These are phyloP conservation scores for Schizotus pectinicornis DNA, from an alignment of 2,888 invertebrate species.

Conservation along the genomic window DNA sequence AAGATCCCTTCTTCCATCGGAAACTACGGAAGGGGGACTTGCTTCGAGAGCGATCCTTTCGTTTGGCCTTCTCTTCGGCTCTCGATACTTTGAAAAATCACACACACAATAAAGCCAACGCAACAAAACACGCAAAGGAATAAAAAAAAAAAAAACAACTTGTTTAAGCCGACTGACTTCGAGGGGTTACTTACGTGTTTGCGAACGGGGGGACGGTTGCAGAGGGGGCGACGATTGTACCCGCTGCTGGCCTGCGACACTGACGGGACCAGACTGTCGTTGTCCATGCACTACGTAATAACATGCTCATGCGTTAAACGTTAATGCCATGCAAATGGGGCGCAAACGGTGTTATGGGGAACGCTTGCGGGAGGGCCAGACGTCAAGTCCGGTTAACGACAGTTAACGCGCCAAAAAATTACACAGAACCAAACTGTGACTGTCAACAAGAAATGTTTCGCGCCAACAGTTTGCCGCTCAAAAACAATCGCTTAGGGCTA, in stretches of 20 bases:
- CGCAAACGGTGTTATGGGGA: too few relatives aligned
- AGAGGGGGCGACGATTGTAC: slow-evolving; percentile 30
- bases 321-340: slow-evolving; percentile 34
- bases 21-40: slow-evolving; percentile 94
- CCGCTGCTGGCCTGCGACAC: slow-evolving; percentile 32
- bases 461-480: too few relatives aligned
- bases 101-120: slow-evolving; percentile 34
- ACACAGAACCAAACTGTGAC: too few relatives aligned
- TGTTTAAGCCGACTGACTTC: not conserved
- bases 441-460: too few relatives aligned
- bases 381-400: too few relatives aligned
- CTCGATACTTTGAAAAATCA: slow-evolving; percentile 49
- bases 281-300: slow-evolving; percentile 54
- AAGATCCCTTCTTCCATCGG: slow-evolving; percentile 84
- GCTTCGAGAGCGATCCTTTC: slow-evolving; percentile 85
- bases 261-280: slow-evolving; percentile 40
- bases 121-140: slow-evolving; percentile 20
- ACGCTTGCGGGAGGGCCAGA: too few relatives aligned
- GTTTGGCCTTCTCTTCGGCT: slow-evolving; percentile 54
- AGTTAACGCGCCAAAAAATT: too few relatives aligned
- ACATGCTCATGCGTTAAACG: slow-evolving; percentile 53
- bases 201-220: slow-evolving; percentile 40
- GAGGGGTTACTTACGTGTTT: slow-evolving; percentile 45
- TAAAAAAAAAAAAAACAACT: slow-evolving; percentile 8
- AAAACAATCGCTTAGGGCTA: too few relatives aligned